A percentile compares a stretch with the other conserved stretches of the same genome.
These are phyloP conservation scores for Drosophila mimetica DNA, from an alignment of 2,888 invertebrate species.

Conservation along the genomic window DNA sequence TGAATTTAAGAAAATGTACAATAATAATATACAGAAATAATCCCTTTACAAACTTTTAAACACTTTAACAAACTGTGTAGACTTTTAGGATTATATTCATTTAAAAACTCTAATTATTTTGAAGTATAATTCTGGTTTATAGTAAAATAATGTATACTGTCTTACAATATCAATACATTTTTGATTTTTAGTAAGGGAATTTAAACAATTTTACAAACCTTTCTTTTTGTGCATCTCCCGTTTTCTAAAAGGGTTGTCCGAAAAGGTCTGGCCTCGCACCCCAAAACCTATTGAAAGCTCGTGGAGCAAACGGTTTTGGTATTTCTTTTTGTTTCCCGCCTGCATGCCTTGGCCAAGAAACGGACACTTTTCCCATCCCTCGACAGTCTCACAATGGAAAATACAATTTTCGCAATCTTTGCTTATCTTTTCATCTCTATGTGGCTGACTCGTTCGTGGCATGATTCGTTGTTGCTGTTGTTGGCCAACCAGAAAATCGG, in stretches of 20 bases:
- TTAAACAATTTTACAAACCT: background rate
- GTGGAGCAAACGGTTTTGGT: constrained; percentile 36
- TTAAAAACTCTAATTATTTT: too few species aligned
- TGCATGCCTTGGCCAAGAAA: constrained; percentile 45
- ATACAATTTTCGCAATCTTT: constrained; percentile 76
- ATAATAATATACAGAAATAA: too few species aligned
- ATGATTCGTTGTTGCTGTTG: constrained; percentile 43
- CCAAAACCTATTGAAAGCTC: constrained; percentile 36
- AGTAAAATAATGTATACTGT: too few species aligned
- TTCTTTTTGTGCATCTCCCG: constrained; percentile 24
- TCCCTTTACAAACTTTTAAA: too few species aligned
- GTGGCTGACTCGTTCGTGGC: constrained; percentile 38
- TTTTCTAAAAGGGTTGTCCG: constrained; percentile 18
- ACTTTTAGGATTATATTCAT: background rate
- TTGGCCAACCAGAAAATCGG: constrained; percentile 52
- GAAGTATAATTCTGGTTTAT: too few species aligned
- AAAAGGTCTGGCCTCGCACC: constrained; percentile 9
- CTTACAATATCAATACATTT: too few species aligned
- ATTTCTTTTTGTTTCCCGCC: constrained; percentile 45
- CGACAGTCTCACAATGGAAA: constrained; percentile 57
- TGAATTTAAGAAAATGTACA: background rate
- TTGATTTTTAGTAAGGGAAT: background rate
- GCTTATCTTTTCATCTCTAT: constrained; percentile 73
- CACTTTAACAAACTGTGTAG: too few species aligned
- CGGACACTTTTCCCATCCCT: constrained; percentile 13